A percentile compares a stretch with the other conserved stretches of the same genome.
These are phyloP conservation scores for Electrophaes corylata DNA, from an alignment of 2,888 invertebrate species.

Conservation along the genomic window DNA sequence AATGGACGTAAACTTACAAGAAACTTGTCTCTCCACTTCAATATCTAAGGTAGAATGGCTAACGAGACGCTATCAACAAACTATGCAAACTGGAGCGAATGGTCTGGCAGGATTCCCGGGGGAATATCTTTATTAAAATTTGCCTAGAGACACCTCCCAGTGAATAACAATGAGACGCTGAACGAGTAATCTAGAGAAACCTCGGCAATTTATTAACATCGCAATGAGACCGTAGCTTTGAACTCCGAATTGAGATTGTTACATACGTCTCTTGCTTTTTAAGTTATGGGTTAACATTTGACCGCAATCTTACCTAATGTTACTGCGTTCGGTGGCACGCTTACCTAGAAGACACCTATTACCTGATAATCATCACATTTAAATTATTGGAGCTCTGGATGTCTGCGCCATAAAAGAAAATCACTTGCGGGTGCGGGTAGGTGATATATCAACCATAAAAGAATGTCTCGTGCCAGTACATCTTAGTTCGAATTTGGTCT, in stretches of 20 bases:
- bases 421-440: no score
- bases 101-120: constrained; percentile 31
- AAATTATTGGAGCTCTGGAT: no score
- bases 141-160: constrained; percentile 32
- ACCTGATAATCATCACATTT: no score
- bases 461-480: no score
- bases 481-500: no score
- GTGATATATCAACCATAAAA: no score
- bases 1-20: constrained; percentile 6
- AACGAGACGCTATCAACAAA: constrained; percentile 38
- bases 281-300: no score
- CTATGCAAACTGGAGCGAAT: constrained; percentile 37
- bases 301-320: no score
- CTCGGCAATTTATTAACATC: constrained; percentile 32
- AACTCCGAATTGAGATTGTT: constrained; percentile 17
- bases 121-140: constrained; percentile 43
- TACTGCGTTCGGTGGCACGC: no score
- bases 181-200: constrained; percentile 32
- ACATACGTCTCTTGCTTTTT: constrained; percentile 11
- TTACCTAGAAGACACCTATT: no score
- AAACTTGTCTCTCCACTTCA: constrained; percentile 14
- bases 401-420: no score
- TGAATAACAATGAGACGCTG: constrained; percentile 33
- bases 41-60: constrained; percentile 31
- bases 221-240: constrained; percentile 20